phyloP scores from a whole-genome alignment of 2,888 invertebrate species.

The Tromatobia lineatoria region DNA sequence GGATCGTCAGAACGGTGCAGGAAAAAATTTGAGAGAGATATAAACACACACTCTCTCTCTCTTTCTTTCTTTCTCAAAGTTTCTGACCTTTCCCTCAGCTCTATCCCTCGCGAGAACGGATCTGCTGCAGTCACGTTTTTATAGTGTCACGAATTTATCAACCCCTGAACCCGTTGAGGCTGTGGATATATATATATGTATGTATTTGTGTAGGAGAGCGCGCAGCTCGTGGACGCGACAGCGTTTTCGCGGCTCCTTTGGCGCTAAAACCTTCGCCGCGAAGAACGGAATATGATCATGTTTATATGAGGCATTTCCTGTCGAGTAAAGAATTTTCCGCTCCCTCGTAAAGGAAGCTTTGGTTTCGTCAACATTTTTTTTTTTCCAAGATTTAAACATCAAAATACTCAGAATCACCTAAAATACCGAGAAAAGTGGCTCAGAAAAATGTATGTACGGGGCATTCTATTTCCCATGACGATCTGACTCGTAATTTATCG shows the following conservation, averaged over 20 bases:
- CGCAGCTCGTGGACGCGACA: constrained; percentile 54
- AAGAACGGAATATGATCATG: constrained; percentile 49
- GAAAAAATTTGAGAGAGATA: constrained; percentile 33
- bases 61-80: constrained; percentile 45
- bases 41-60: constrained; percentile 14
- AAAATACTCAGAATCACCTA: no score
- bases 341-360: no score
- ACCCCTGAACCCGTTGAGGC: constrained; percentile 67
- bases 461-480: no score
- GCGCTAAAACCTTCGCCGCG: constrained; percentile 42
- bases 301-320: neutral
- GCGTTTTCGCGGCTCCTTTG: constrained; percentile 66
- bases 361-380: no score
- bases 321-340: no score
- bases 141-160: constrained; percentile 72
- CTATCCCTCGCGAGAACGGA: constrained; percentile 45
- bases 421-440: no score
- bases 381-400: no score
- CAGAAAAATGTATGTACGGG: no score
- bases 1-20: constrained; percentile 53
- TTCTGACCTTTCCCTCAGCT: constrained; percentile 55
- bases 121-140: constrained; percentile 72
- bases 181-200: constrained; percentile 8
- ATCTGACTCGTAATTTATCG: no score
- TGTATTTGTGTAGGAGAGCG: constrained; percentile 30